These are phyloP conservation scores for Bombus superbus DNA, from an alignment of 1,140 invertebrate genomes.

Conservation along the genomic window DNA sequence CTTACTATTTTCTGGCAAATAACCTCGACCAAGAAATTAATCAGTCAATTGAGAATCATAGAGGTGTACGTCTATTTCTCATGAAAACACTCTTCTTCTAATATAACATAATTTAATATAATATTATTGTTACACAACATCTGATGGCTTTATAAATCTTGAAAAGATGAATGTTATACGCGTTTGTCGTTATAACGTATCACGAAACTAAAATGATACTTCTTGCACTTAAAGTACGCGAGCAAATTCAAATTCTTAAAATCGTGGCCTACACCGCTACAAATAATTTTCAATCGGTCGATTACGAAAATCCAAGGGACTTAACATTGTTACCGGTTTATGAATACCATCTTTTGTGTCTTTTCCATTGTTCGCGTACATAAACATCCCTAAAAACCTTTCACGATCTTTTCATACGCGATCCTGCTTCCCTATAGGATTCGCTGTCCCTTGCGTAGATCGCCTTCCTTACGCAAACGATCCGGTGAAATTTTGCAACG, in stretches of 20 bases:
- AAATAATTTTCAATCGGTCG: not conserved
- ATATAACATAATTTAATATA: no score
- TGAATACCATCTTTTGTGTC: conserved; percentile 2
- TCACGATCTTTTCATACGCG: not conserved
- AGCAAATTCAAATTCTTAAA: not conserved
- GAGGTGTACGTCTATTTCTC: no score
- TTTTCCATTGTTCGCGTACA: not conserved
- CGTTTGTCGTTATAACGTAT: no score
- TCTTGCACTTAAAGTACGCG: no score
- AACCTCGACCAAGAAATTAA: not conserved
- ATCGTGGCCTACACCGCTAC: not conserved
- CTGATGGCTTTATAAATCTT: no score
- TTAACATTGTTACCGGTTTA: not conserved
- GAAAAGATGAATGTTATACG: no score
- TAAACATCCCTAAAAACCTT: conserved; percentile 20
- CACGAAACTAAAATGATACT: no score
- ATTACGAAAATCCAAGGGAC: conserved; percentile 12
- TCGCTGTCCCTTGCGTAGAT: not conserved
- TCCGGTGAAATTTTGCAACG: conserved; percentile 36
- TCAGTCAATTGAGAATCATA: no score
- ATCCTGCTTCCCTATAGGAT: not conserved
- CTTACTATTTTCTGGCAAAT: not conserved
- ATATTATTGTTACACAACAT: no score
- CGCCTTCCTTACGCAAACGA: conserved; percentile 36
- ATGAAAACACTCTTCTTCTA: no score